Evolutionary conservation across 1,140 invertebrate species (phyloP).

Genomic region (Temnothorax curvispinosus): DNA sequence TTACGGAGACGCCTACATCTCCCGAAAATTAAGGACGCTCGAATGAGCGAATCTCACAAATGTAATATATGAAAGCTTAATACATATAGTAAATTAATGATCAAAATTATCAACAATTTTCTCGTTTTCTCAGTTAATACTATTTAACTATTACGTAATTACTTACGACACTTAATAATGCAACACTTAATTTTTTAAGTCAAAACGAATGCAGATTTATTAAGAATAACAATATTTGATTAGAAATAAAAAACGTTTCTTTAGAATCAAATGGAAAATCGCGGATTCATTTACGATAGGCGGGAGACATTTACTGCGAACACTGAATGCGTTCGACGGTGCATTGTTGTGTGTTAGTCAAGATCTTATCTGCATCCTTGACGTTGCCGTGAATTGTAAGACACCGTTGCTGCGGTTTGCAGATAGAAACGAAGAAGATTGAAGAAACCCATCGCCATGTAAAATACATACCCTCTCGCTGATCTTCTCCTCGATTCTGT

Average conservation of each 20-base stretch:
- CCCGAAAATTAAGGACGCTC: constrained; percentile 36
- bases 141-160: background rate
- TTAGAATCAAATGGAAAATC: background rate
- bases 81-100: background rate
- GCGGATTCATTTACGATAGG: background rate
- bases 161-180: background rate
- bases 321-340: background rate
- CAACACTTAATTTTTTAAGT: background rate
- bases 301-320: background rate
- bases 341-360: constrained; percentile 25
- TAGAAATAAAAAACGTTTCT: background rate
- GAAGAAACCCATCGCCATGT: constrained; percentile 32
- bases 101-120: background rate
- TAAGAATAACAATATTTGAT: background rate
- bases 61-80: background rate
- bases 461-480: constrained; percentile 41
- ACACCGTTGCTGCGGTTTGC: background rate
- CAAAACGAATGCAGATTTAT: background rate
- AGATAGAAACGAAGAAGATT: constrained; percentile 37
- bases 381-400: constrained; percentile 82
- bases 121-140: background rate
- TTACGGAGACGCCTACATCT: constrained; percentile 15
- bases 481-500: constrained; percentile 36
- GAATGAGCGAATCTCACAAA: background rate
- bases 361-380: constrained; percentile 63